These are phyloP conservation scores for Vireo griseus DNA, from an alignment of 2,797 vertebrate species.

Conservation along the genomic window DNA sequence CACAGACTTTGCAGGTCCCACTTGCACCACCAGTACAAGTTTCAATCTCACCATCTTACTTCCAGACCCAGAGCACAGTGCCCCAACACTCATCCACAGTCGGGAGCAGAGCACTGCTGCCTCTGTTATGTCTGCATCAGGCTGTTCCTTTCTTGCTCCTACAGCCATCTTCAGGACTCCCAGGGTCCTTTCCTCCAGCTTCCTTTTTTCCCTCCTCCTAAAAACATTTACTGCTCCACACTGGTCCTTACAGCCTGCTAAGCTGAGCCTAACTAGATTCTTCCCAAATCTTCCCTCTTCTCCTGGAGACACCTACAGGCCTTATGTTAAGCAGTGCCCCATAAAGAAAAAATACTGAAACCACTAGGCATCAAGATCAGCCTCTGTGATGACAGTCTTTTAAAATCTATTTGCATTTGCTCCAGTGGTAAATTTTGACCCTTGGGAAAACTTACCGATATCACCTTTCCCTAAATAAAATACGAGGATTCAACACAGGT, in stretches of 20 bases:
- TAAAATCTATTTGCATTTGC: neutral
- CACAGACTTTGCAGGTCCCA: neutral
- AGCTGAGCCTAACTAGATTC: neutral
- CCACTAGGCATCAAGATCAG: neutral
- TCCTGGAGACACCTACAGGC: neutral
- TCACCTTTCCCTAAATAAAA: neutral
- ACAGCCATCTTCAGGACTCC: neutral
- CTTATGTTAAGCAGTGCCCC: neutral
- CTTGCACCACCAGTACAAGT: neutral
- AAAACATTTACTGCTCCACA: neutral
- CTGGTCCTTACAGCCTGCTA: neutral
- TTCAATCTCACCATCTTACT: neutral
- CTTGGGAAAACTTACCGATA: neutral
- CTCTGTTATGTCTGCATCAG: neutral
- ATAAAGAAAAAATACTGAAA: neutral
- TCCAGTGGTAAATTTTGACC: neutral
- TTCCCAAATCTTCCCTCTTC: neutral
- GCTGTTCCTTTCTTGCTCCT: neutral
- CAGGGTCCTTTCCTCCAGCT: neutral
- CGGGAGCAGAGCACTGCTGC: rapidly evolving
- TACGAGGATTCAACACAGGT: neutral
- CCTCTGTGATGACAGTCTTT: neutral
- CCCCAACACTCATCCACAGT: neutral
- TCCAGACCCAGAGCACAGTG: neutral
- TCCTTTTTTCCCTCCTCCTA: neutral